A percentile compares a stretch with the other conserved stretches of the same genome.
Evolutionary conservation across 2,888 invertebrate genomes (phyloP).

Genomic region (Panorpa germanica): DNA sequence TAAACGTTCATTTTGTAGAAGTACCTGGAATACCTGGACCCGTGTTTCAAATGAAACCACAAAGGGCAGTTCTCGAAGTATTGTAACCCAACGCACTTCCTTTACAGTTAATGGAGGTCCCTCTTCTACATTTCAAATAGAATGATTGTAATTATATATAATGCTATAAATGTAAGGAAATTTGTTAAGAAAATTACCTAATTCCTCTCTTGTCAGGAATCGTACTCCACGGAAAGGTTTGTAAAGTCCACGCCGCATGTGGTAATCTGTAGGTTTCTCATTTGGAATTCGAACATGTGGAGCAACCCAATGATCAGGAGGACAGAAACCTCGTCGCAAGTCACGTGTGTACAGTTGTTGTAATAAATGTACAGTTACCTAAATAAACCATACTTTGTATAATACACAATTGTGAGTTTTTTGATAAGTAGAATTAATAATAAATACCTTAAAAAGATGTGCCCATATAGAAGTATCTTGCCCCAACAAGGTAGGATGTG

Average conservation of each 20-base stretch:
- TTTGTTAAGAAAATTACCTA: conserved; percentile 17
- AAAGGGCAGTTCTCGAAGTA: conserved; percentile 86
- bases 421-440: not conserved
- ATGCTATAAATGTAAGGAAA: conserved; percentile 2
- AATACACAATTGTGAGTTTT: conserved; percentile 15
- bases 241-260: conserved; percentile 26
- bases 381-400: no score
- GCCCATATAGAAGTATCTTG: conserved; percentile 47
- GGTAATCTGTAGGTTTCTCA: conserved; percentile 32
- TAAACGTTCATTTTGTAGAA: conserved; percentile 25
- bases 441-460: conserved; percentile 49
- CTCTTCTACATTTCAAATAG: conserved; percentile 34
- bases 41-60: conserved; percentile 82
- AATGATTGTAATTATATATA: conserved; percentile 5
- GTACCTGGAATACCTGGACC: conserved; percentile 64
- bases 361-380: conserved; percentile 54
- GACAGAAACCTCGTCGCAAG: conserved; percentile 60
- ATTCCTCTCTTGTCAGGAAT: conserved; percentile 33
- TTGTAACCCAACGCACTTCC: conserved; percentile 71
- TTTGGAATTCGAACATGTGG: conserved; percentile 26
- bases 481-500: not conserved
- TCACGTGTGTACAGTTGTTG: conserved; percentile 75
- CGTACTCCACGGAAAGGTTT: conserved; percentile 33
- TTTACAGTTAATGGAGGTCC: conserved; percentile 72
- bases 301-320: conserved; percentile 46